Evolutionary conservation across 2,797 vertebrate species (phyloP), one percentile per base, ranked within the genome.

Genomic region (Coluber constrictor): DNA sequence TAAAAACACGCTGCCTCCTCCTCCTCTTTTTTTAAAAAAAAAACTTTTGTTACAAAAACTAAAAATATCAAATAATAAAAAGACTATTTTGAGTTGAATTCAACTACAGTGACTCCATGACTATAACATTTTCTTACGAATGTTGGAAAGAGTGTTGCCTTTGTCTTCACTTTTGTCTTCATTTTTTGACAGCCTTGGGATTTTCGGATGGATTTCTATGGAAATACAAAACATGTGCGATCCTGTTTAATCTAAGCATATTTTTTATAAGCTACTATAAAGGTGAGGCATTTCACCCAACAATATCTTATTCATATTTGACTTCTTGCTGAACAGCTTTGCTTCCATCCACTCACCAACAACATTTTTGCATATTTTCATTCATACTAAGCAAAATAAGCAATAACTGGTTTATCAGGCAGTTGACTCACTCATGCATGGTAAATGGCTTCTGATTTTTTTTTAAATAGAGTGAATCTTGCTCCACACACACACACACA

Each of bases 251-350:
- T n/a, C 29, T 66, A 29, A 66, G 13, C 0, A 97, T 97, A 97
- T 61, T 3, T 97, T 66, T 97, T 96, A 97, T 96, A 93, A 95
- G 93, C 59, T 94, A 43, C 92, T 95, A 93, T 89, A 95, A 95
- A 93, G 93, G 91, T 0, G 87, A 96, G 93, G 61, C 93, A 94
- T 92, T 96, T 95, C 93, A 94, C 90, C 92, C 95, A 87, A 66
- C 12, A 66, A 92, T 95, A 97, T 63, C 61, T 93, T 96, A 90
- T 90, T 96, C 91, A 94, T 95, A 95, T 94, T 96, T 94, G 87
- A 47, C 95, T 95, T 94, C 95, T 93, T 96, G 93, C 54, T n/a
- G 47, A 94, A 94, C 83, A 86, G 94, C 25, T 97, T 97, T 97
- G 93, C 95, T 94, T 95, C 94, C 90, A 94, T 92, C 94, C 94